These are phyloP conservation scores for Hirudinaria manillensis DNA, from an alignment of 2,888 invertebrate species.

Conservation along the genomic window DNA sequence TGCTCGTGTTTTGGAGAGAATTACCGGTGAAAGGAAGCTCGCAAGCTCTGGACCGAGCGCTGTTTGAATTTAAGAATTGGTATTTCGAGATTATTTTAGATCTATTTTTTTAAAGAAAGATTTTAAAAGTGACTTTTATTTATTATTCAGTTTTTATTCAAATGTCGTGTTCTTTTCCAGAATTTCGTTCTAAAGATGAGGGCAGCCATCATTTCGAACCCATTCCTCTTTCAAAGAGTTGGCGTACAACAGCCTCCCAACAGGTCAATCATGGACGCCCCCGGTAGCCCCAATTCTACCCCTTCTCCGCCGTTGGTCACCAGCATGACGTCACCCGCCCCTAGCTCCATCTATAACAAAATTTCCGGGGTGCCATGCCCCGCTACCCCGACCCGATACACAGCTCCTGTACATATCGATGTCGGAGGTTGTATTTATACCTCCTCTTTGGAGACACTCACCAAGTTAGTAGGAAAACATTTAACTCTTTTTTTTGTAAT, in stretches of 20 bases:
- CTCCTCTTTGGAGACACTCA: slow-evolving; percentile 87
- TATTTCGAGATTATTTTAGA: no score
- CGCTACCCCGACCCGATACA: slow-evolving; percentile 82
- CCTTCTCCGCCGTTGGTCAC: slow-evolving; percentile 29
- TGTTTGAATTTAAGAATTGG: no score
- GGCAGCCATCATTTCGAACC: slow-evolving; percentile 31
- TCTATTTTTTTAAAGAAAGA: no score
- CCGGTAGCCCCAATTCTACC: slow-evolving; percentile 18
- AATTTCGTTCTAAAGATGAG: slow-evolving; percentile 23
- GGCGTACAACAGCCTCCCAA: slow-evolving; percentile 20
- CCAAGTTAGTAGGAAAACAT: slow-evolving; percentile 65
- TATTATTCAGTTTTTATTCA: no score
- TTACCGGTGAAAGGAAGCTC: no score
- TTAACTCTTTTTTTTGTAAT: not conserved
- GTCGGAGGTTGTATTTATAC: slow-evolving; percentile 95
- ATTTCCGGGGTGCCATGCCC: slow-evolving; percentile 87
- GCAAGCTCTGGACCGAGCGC: no score
- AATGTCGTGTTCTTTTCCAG: not conserved
- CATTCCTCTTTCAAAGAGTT: slow-evolving; percentile 34
- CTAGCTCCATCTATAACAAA: slow-evolving; percentile 53
- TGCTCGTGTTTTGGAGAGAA: no score
- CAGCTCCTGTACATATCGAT: slow-evolving; percentile 93
- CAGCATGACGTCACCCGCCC: slow-evolving; percentile 31
- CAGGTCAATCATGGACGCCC: slow-evolving; percentile 24
- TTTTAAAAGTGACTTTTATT: no score